Conservation (phyloP, 2,113 vertebrate species). For the Charadrius vociferus region DNA sequence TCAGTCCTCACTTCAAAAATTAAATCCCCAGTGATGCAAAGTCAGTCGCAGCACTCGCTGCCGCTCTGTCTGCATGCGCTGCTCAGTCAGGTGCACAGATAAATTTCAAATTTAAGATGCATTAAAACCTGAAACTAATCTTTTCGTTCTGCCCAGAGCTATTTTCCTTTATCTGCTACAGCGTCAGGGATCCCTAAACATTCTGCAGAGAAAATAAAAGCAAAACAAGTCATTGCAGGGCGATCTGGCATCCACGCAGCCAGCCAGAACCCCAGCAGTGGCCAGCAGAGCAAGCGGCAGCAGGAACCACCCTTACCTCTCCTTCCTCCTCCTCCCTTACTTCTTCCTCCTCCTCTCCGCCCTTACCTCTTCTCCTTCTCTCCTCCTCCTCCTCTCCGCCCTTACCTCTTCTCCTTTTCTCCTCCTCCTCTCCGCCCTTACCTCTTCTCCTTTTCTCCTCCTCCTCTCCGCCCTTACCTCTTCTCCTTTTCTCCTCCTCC, state of each 20-base stretch:
- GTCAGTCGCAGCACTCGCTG: background rate
- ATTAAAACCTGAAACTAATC: background rate
- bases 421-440: too few relatives aligned
- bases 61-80: accelerated
- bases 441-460: too few relatives aligned
- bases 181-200: background rate
- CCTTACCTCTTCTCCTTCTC: too few relatives aligned
- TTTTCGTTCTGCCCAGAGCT: background rate
- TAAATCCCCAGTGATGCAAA: background rate
- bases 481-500: too few relatives aligned
- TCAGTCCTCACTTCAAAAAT: background rate
- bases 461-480: too few relatives aligned
- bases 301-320: conserved; percentile 1
- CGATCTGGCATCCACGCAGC: accelerated
- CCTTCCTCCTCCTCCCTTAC: background rate
- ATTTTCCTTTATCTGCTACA: background rate
- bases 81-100: background rate
- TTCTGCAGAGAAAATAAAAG: background rate
- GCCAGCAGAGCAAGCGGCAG: background rate
- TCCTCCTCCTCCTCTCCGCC: background rate
- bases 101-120: background rate
- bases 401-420: background rate
- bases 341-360: background rate
- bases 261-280: background rate
- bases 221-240: background rate